Conservation (phyloP, 2,113 vertebrate genomes). For the Enhydra lutris region DNA sequence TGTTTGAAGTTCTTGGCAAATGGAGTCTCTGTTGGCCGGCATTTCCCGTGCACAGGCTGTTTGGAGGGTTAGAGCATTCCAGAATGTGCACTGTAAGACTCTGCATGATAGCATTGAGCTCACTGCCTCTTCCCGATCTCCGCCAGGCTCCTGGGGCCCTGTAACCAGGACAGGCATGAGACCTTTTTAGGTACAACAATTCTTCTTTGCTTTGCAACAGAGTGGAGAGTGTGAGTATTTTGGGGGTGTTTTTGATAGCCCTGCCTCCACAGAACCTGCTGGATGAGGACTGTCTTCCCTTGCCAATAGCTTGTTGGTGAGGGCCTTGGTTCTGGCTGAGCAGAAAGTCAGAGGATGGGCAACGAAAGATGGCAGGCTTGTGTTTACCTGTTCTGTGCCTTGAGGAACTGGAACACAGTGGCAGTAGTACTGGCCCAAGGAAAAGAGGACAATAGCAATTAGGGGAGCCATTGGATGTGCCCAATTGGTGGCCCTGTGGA, state of each 20-base stretch:
- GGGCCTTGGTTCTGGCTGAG: not conserved
- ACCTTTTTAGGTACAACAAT: not conserved
- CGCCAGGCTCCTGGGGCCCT: not conserved
- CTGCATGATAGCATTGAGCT: not conserved
- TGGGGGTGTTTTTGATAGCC: not conserved
- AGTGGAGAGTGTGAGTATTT: not conserved
- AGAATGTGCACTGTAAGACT: not conserved
- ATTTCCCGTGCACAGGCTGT: conserved; percentile 25
- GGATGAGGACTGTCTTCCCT: not conserved
- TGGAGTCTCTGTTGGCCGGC: conserved; percentile 33
- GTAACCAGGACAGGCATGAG: not conserved
- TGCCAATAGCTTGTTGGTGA: not conserved
- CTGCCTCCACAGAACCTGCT: not conserved
- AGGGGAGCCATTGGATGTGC: not conserved
- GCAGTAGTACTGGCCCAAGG: not conserved
- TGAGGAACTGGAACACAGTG: rapidly evolving
- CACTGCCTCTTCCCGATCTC: not conserved
- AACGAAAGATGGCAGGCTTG: not conserved
- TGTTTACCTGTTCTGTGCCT: too few relatives aligned
- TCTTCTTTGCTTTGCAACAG: not conserved
- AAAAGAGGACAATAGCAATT: not conserved
- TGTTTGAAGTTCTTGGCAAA: conserved; percentile 66
- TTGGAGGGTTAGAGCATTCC: not conserved
- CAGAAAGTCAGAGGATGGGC: not conserved
- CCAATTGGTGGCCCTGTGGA: not conserved